phyloP scores from a whole-genome alignment of 2,888 invertebrate genomes.

The Plebejus melissa region DNA sequence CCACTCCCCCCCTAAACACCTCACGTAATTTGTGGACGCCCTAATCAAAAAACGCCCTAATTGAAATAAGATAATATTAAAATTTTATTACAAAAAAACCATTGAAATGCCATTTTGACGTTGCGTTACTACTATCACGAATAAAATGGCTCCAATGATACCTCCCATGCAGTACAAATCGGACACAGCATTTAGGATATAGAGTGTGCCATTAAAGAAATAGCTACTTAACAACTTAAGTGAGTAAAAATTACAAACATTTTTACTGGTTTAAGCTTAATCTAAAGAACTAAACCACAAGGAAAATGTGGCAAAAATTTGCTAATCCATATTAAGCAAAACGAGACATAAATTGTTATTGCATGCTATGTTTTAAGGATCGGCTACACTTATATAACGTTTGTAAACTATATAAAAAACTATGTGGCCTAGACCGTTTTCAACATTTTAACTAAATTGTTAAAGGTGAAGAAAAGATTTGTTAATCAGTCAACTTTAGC shows the following conservation, averaged over 20 bases:
- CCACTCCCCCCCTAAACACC: too few relatives aligned
- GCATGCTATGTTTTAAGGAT: neutral
- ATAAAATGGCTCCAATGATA: too few relatives aligned
- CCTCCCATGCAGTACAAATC: too few relatives aligned
- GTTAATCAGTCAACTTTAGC: neutral
- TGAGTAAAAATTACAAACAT: neutral
- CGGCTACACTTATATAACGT: neutral
- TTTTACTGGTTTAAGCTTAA: neutral
- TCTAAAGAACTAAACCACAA: neutral
- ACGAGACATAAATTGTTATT: neutral
- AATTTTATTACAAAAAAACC: too few relatives aligned
- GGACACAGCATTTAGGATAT: too few relatives aligned
- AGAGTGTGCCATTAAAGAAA: neutral
- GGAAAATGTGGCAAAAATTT: neutral
- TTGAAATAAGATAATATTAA: too few relatives aligned
- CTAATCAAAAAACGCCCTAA: too few relatives aligned
- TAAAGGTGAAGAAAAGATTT: neutral
- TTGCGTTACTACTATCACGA: too few relatives aligned
- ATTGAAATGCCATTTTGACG: too few relatives aligned
- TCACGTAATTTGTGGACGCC: too few relatives aligned
- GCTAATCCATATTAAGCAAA: neutral
- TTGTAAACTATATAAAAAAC: neutral
- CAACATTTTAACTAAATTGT: slow-evolving; percentile 14
- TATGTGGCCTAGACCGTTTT: neutral
- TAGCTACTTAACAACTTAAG: neutral